Evolutionary conservation across 2,797 vertebrate genomes (phyloP), one percentile per base, ranked within the genome.

Genomic region (Monodelphis domestica): DNA sequence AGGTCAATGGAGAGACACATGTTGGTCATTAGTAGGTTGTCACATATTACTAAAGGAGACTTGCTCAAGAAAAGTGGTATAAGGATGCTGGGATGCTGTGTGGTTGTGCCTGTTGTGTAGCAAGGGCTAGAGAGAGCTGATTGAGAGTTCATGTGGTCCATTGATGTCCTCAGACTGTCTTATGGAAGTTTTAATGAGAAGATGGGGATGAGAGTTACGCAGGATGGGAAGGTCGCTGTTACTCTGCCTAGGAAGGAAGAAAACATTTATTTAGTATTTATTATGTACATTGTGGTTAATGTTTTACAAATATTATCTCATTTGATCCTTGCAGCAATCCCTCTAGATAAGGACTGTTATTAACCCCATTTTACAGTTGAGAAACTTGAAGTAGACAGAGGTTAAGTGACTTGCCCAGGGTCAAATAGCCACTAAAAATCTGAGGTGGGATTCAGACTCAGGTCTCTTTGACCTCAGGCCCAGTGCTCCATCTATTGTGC

Each of bases 401-500:
- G 53, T 91, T 57, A 78, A 45, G 70, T 56, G 78, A 90, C 0
- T 57, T 54, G 12, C 26, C 89, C 26, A 89, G 57, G 52, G 70
- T 96, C 87, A 90, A 45, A 54, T 15, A 59, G 33, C 57, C 33
- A 24, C 52, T 38, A 38, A 93, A 4, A 70, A n/a, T 56, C 26
- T 56, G 26, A 29, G 55, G 28, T 12, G 88, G 57, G 90, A 89
- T 21, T 1, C 45, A 54, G 91, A 57, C 89, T 92, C 0, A 2
- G 78, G n/a, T 92, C 63, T 54, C 84, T 54, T 87, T 53, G 91
- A 91, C 93, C 89, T 7, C 1, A 92, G 54, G 92, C 53, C 5
- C 9, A 54, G 0, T 29, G 14, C 26, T 91, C 4, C 38, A n/a
- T 70, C 33, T 15, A 70, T 21, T 70, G 59, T 70, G 15, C n/a